phyloP scores from a whole-genome alignment of 35 echinoderm and acorn worm species.

The Heliocidaris tuberculata region DNA sequence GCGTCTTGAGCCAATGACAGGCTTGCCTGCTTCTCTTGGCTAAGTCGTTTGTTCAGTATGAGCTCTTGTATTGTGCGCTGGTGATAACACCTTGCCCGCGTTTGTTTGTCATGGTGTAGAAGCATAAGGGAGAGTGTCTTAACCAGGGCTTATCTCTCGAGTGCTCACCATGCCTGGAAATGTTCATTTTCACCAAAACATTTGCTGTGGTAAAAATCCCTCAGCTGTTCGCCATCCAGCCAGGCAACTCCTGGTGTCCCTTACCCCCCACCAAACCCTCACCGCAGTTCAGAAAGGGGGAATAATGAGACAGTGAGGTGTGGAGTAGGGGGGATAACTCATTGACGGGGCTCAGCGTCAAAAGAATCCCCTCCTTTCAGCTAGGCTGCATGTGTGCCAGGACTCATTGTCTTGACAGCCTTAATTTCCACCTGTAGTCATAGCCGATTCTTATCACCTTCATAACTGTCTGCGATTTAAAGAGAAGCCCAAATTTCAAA shows the following conservation, averaged over 20 bases:
- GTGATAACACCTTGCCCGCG: not conserved
- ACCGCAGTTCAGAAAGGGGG: not conserved
- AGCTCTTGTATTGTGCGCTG: not conserved
- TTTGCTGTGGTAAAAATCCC: constrained; percentile 32
- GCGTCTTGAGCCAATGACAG: not conserved
- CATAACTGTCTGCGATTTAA: constrained; percentile 12
- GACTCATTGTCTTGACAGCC: constrained; percentile 49
- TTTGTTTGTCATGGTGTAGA: constrained; percentile 21
- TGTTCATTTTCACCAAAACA: constrained; percentile 51
- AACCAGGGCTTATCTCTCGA: constrained; percentile 20
- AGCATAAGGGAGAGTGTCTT: not conserved
- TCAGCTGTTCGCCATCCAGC: constrained; percentile 30
- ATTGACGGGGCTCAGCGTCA: constrained; percentile 15
- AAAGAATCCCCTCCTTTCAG: constrained; percentile 34
- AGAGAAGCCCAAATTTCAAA: not conserved
- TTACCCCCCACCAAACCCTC: not conserved
- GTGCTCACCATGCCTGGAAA: constrained; percentile 18
- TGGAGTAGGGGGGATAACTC: constrained; percentile 21
- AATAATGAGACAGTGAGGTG: constrained; percentile 15
- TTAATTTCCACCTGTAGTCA: constrained; percentile 48
- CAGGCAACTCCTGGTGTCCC: not conserved
- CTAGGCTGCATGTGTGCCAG: constrained; percentile 5
- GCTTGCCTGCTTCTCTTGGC: not conserved
- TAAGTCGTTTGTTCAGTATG: not conserved
- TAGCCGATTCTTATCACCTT: constrained; percentile 26